A percentile compares a stretch with the other conserved stretches of the same genome.
Evolutionary conservation across 2,797 vertebrate genomes (phyloP).

Genomic region (Brachyalestes nurse): DNA sequence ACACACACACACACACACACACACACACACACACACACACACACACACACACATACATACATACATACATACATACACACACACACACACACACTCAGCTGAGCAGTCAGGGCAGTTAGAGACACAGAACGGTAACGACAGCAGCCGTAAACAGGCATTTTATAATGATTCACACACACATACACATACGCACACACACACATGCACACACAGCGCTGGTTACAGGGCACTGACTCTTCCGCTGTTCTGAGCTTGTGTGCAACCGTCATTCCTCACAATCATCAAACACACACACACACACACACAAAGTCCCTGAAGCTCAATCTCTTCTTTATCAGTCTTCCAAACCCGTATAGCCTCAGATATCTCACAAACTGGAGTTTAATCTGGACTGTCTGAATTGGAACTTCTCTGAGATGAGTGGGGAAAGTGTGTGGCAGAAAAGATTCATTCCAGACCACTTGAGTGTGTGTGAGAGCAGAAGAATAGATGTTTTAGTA

Average conservation of each 20-base stretch:
- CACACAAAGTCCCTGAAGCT: background rate
- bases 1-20: no score
- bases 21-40: no score
- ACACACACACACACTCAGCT: conserved; percentile 44
- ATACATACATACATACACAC: background rate
- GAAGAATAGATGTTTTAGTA: no score
- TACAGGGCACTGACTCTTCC: conserved; percentile 34
- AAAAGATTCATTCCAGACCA: no score
- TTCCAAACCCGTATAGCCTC: background rate
- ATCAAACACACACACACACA: conserved; percentile 33
- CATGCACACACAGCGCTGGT: conserved; percentile 15
- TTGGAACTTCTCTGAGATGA: no score
- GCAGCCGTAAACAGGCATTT: conserved; percentile 54
- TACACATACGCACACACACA: conserved; percentile 26
- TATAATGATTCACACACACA: conserved; percentile 47
- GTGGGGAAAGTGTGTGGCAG: no score
- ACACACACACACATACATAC: no score
- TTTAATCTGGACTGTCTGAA: no score
- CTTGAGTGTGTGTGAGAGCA: no score
- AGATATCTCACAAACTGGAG: no score
- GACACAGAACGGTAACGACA: conserved; percentile 51
- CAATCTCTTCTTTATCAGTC: background rate
- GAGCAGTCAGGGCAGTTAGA: conserved; percentile 43
- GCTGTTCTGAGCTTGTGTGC: conserved; percentile 49
- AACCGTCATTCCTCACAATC: conserved; percentile 49